Evolutionary conservation across 2,113 vertebrate genomes (phyloP), one percentile per base, ranked within the genome.

Genomic region (Pseudolaguvia tuberculata): DNA sequence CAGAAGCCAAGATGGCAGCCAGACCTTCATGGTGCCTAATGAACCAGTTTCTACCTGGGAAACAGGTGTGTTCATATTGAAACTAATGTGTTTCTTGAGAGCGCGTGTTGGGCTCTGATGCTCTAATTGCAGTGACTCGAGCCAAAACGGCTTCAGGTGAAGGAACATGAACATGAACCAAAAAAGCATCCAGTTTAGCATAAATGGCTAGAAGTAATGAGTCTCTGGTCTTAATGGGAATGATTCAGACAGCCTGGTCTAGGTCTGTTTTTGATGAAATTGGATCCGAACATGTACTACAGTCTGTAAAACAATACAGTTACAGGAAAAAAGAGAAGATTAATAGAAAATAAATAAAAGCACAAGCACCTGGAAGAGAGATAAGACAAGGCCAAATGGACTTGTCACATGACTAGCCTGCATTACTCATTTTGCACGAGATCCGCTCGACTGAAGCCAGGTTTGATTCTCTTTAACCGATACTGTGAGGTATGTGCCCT

Each of bases 141-240:
- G 75, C 79, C 79, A 80, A 73, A 80, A 78, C 66, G 76, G 62
- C 76, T 81, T 76, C 76, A 81, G 76, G 76, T 81, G 73, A 73
- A 75, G 68, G 78, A 74, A 71, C 72, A 70, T 72, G 78, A 74
- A 71, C 72, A 70, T 72, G 62, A 78, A 77, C 80, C 76, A 81
- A 81, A 20, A 78, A 62, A 72, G 66, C 75, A 71, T 59, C 69
- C 66, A 55, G 63, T 68, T 76, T 73, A 66, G 78, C 74, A 70
- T 70, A 71, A 74, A 75, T 80, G 75, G 81, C 53, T 56, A 50
- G 52, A 71, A 75, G 45, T 47, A 35, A 72, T 61, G 61, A 76
- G 55, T 58, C 74, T 73, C 80, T 76, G 73, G 69, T 76, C 73
- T 76, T 79, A 78, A 72, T 79, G 70, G 70, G 48, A 57, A 71